Evolutionary conservation across 2,113 vertebrate genomes (phyloP).

Genomic region (Romanogobio albipinnatus): DNA sequence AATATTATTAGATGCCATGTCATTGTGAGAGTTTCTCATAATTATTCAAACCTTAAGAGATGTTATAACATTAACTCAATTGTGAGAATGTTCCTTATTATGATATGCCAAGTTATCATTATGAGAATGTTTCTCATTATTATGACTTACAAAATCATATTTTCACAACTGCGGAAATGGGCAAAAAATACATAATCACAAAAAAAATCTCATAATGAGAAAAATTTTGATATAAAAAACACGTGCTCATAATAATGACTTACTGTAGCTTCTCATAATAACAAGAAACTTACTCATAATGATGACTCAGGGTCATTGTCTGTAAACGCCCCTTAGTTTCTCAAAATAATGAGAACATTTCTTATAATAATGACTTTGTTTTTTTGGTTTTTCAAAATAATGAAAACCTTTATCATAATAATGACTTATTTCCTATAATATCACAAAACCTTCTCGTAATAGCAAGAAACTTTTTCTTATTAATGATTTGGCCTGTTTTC

Average conservation of each 20-base stretch:
- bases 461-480: too few relatives aligned
- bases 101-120: neutral
- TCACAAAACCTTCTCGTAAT: too few relatives aligned
- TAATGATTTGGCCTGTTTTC: too few relatives aligned
- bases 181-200: neutral
- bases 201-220: neutral
- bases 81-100: neutral
- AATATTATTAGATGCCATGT: neutral
- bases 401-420: neutral
- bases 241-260: neutral
- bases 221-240: neutral
- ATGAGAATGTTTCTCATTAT: neutral
- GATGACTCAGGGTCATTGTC: too few relatives aligned
- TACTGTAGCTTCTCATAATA: too few relatives aligned
- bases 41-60: neutral
- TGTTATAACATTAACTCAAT: neutral
- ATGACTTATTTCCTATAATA: too few relatives aligned
- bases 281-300: too few relatives aligned
- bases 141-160: neutral
- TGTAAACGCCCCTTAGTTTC: neutral
- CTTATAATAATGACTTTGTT: neutral
- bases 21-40: neutral
- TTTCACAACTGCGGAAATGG: neutral
- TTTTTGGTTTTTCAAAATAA: neutral
- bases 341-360: neutral